Percentiles rank a stretch among this genome's conserved stretches.
Evolutionary conservation across 2,888 invertebrate species (phyloP).

Genomic region (Adelognathus sp.): DNA sequence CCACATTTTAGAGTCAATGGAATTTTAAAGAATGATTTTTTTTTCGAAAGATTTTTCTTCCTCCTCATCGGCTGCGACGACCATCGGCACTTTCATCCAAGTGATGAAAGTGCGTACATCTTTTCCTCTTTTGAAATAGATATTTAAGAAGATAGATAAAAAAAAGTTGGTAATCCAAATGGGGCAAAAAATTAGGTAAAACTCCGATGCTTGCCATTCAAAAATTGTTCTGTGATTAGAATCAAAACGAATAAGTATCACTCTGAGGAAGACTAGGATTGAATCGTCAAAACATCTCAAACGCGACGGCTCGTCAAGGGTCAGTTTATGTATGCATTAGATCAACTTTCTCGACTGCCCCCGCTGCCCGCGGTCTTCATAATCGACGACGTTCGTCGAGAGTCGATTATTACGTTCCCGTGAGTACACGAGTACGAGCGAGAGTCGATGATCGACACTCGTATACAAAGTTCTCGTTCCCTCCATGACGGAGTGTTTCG

Average conservation of each 20-base stretch:
- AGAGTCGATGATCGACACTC: conserved; percentile 9
- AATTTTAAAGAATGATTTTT: too few relatives aligned
- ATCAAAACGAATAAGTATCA: background rate
- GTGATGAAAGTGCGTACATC: too few relatives aligned
- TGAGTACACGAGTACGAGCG: background rate
- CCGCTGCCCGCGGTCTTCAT: conserved; percentile 42
- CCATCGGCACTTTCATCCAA: too few relatives aligned
- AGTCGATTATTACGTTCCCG: conserved; percentile 62
- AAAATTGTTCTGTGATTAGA: background rate
- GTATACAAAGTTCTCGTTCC: background rate
- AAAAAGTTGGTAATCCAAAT: too few relatives aligned
- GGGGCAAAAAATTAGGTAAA: too few relatives aligned
- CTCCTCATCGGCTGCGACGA: too few relatives aligned
- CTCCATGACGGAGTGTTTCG: conserved; percentile 33
- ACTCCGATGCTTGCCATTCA: too few relatives aligned
- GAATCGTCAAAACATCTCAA: conserved; percentile 41
- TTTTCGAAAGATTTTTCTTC: too few relatives aligned
- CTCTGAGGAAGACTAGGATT: conserved; percentile 10
- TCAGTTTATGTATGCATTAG: conserved; percentile 41
- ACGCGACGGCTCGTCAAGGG: conserved; percentile 18
- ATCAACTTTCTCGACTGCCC: conserved; percentile 42
- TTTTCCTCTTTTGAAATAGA: too few relatives aligned
- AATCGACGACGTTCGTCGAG: conserved; percentile 57
- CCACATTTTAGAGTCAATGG: too few relatives aligned
- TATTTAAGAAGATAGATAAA: too few relatives aligned